phyloP scores from a whole-genome alignment of 2,797 vertebrate species.

The Tachyglossus aculeatus region DNA sequence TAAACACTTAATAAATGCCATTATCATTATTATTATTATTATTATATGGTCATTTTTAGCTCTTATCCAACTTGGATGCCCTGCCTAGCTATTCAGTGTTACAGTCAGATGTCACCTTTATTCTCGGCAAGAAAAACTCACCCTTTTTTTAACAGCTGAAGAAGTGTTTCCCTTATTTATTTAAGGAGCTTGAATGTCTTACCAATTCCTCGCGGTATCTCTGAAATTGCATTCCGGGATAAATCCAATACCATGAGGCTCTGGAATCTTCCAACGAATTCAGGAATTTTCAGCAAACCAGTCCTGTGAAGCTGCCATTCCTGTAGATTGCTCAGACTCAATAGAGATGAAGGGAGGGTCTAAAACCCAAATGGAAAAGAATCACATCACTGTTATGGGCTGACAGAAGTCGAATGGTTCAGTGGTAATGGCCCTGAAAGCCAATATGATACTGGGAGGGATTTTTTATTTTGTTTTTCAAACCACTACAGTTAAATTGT shows the following conservation, averaged over 20 bases:
- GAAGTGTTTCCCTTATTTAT: no score
- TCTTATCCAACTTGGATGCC: neutral
- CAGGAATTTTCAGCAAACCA: slow-evolving; percentile 85
- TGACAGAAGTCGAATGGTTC: neutral
- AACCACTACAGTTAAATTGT: neutral
- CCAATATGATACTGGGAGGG: neutral
- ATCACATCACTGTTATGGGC: neutral
- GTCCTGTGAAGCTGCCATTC: slow-evolving; percentile 94
- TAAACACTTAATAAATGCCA: no score
- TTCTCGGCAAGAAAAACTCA: neutral
- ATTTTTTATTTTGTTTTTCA: neutral
- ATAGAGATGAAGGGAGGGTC: slow-evolving; percentile 84
- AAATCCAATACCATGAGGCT: slow-evolving; percentile 89
- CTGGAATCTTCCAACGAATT: slow-evolving; percentile 87
- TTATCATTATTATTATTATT: no score
- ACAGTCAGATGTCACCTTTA: neutral
- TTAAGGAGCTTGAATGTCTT: slow-evolving; percentile 49
- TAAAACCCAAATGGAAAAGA: slow-evolving; percentile 57
- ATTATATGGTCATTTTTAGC: neutral
- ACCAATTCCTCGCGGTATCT: slow-evolving; percentile 91
- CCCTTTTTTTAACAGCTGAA: neutral
- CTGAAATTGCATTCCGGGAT: slow-evolving; percentile 85
- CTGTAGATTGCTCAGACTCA: slow-evolving; percentile 87
- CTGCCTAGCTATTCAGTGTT: neutral
- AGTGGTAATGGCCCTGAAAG: neutral